Conservation (phyloP, 2,113 vertebrate genomes). For the Atractosteus spatula region DNA sequence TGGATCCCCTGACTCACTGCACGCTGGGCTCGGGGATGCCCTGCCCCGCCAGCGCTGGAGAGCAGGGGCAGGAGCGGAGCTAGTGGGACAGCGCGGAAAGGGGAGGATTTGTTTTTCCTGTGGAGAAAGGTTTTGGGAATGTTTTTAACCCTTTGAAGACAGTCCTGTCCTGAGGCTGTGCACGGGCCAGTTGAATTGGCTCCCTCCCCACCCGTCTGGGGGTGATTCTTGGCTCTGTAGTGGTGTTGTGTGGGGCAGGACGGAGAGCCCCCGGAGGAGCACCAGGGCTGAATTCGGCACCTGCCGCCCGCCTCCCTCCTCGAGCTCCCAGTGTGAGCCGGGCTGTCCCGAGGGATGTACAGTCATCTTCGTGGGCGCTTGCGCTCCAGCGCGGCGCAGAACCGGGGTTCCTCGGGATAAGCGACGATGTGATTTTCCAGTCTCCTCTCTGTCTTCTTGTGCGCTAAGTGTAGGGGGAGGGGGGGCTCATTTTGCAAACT, state of each 20-base stretch:
- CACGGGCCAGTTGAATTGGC: no score
- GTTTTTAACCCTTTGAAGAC: no score
- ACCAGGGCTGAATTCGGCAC: no score
- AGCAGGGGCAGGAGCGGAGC: conserved; percentile 9
- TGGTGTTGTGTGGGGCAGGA: no score
- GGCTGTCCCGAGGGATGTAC: no score
- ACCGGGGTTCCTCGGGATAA: no score
- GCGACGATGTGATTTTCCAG: conserved; percentile 21
- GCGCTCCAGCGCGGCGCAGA: no score
- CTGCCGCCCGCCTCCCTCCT: conserved; percentile 14
- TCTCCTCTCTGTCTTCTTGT: conserved; percentile 16
- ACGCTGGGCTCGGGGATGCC: conserved; percentile 18
- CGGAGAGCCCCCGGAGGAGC: no score
- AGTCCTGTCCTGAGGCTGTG: no score
- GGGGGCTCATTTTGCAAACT: conserved; percentile 34
- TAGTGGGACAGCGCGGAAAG: conserved; percentile 8
- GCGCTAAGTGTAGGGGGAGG: conserved; percentile 41
- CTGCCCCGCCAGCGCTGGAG: conserved; percentile 17
- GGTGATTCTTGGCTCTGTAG: not conserved
- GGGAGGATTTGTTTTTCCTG: not conserved
- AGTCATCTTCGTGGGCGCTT: no score
- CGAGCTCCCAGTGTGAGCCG: not conserved
- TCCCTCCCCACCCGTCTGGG: conserved; percentile 1
- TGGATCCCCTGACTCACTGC: not conserved
- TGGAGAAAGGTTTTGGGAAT: no score